These are phyloP conservation scores for Scelioninae gen. 1 DNA, from an alignment of 2,888 invertebrate genomes.

Conservation along the genomic window DNA sequence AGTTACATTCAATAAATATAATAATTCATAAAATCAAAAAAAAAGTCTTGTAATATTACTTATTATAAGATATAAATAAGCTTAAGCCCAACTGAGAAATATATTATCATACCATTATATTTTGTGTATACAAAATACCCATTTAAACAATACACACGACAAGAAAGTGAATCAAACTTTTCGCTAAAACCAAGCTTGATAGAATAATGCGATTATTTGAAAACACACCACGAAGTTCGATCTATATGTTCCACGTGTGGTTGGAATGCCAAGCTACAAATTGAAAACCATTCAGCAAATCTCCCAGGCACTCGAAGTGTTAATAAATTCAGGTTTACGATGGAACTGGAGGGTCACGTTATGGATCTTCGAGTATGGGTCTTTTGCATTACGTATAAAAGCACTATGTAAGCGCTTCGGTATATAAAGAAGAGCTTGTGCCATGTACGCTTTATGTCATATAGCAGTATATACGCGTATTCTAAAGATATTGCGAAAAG, in stretches of 20 bases:
- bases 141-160: constrained; percentile 48
- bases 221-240: constrained; percentile 69
- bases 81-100: constrained; percentile 16
- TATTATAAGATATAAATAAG: constrained; percentile 20
- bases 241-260: constrained; percentile 68
- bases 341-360: constrained; percentile 77
- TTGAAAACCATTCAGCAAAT: constrained; percentile 84
- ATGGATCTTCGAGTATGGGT: constrained; percentile 75
- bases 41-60: constrained; percentile 5
- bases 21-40: not conserved
- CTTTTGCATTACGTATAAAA: constrained; percentile 73
- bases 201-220: constrained; percentile 70
- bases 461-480: constrained; percentile 28
- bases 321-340: constrained; percentile 84
- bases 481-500: constrained; percentile 55
- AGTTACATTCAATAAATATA: too few relatives aligned
- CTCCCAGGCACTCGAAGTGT: constrained; percentile 81
- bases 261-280: constrained; percentile 81
- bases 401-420: constrained; percentile 66
- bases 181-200: constrained; percentile 52
- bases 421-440: constrained; percentile 65
- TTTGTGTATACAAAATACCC: constrained; percentile 34
- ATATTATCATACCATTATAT: constrained; percentile 19
- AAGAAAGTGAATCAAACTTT: constrained; percentile 66
- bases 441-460: constrained; percentile 55